Percentiles rank a stretch among this genome's conserved stretches.
phyloP scores from a whole-genome alignment of 2,888 invertebrate genomes.

The Muscina levida region DNA sequence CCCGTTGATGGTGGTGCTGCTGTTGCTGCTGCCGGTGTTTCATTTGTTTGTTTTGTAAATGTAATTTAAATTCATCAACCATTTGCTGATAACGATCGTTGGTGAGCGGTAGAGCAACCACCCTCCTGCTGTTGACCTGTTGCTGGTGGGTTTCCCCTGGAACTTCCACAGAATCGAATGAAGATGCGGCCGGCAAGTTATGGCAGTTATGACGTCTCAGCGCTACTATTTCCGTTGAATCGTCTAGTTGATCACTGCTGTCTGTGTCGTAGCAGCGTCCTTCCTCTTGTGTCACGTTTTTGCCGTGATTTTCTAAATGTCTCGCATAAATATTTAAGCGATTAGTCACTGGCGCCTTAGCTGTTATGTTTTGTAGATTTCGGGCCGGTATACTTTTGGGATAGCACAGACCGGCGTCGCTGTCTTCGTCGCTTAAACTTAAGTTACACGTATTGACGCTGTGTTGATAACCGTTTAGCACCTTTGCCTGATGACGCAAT shows the following conservation, averaged over 20 bases:
- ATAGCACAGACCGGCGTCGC: slow-evolving; percentile 70
- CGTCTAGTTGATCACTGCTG: not conserved
- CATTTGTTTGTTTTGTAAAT: slow-evolving; percentile 73
- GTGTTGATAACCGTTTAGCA: slow-evolving; percentile 73
- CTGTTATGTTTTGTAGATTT: slow-evolving; percentile 44
- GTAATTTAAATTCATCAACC: slow-evolving; percentile 76
- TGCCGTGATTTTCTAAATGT: slow-evolving; percentile 27
- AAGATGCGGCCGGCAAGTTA: slow-evolving; percentile 4
- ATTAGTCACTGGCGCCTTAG: slow-evolving; percentile 56
- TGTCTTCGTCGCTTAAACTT: slow-evolving; percentile 67
- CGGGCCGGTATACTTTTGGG: slow-evolving; percentile 77
- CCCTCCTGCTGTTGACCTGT: not conserved
- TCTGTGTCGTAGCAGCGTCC: not conserved
- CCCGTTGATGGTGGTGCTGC: slow-evolving; percentile 61
- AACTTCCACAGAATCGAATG: slow-evolving; percentile 46
- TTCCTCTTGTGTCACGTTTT: slow-evolving; percentile 9
- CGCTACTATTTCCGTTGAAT: slow-evolving; percentile 54
- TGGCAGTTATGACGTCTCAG: slow-evolving; percentile 46
- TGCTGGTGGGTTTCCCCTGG: slow-evolving; percentile 19
- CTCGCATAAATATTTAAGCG: slow-evolving; percentile 37
- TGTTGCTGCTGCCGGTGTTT: slow-evolving; percentile 56
- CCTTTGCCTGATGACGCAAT: slow-evolving; percentile 75
- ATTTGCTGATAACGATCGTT: slow-evolving; percentile 66
- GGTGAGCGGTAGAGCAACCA: not conserved
- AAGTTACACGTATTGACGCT: slow-evolving; percentile 13